A percentile compares a stretch with the other conserved stretches of the same genome.
phyloP scores from a whole-genome alignment of 2,888 invertebrate genomes.

The Schizotus pectinicornis region DNA sequence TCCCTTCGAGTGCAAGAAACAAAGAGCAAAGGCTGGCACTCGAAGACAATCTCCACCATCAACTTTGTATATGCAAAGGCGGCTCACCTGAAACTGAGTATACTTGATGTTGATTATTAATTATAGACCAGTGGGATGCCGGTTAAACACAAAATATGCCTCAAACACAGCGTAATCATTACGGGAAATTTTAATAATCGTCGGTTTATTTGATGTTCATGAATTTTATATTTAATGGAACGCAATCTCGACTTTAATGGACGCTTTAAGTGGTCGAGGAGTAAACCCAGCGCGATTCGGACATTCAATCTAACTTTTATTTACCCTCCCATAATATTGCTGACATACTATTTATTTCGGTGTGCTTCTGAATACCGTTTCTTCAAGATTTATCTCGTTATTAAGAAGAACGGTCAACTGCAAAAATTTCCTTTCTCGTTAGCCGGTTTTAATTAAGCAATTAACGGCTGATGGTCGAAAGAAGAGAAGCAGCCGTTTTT shows the following conservation, averaged over 20 bases:
- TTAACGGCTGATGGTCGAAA: neutral
- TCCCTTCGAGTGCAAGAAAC: conserved; percentile 1
- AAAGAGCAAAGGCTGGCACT: neutral
- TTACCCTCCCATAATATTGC: too few species aligned
- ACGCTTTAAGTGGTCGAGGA: neutral
- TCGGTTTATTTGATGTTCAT: conserved; percentile 30
- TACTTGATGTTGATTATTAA: conserved; percentile 49
- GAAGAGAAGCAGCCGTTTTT: too few species aligned
- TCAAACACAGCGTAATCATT: conserved; percentile 33
- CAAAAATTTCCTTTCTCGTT: neutral
- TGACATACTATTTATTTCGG: too few species aligned
- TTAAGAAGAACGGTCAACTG: neutral
- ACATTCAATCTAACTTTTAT: too few species aligned
- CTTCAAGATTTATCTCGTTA: neutral
- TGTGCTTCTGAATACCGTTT: neutral
- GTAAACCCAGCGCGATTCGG: neutral
- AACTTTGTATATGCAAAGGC: conserved; percentile 36
- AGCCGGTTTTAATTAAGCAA: neutral
- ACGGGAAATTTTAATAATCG: conserved; percentile 31
- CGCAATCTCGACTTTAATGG: conserved; percentile 21
- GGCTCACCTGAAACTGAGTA: conserved; percentile 44
- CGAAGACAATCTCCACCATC: conserved; percentile 1
- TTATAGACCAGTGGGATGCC: conserved; percentile 48
- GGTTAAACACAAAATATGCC: conserved; percentile 47
- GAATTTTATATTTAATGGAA: conserved; percentile 28